Evolutionary conservation across 2,888 invertebrate species (phyloP).

Genomic region (Monochamus alternatus): DNA sequence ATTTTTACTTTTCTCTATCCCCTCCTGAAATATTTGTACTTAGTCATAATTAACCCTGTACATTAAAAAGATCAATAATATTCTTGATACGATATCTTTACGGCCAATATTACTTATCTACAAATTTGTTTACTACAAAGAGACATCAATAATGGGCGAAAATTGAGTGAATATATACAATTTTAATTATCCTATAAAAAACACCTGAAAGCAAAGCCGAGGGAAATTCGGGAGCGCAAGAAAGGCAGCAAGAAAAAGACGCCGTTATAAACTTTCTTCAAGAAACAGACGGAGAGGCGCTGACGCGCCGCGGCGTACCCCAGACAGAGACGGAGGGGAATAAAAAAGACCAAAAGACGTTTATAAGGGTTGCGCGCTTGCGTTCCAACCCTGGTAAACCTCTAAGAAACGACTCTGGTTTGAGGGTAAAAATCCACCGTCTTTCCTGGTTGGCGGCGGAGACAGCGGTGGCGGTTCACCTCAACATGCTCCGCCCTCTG

Average conservation of each 20-base stretch:
- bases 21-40: too few relatives aligned
- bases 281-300: constrained; percentile 55
- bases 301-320: constrained; percentile 21
- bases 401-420: constrained; percentile 73
- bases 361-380: constrained; percentile 68
- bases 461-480: constrained; percentile 72
- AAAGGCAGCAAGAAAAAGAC: constrained; percentile 59
- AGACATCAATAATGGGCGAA: constrained; percentile 18
- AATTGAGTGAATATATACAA: constrained; percentile 25
- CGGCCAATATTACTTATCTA: background rate
- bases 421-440: constrained; percentile 73
- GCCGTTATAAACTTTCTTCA: constrained; percentile 58
- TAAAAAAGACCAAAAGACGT: constrained; percentile 68
- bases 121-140: background rate
- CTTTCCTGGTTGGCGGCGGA: constrained; percentile 73
- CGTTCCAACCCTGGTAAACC: constrained; percentile 71
- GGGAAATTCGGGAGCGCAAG: constrained; percentile 48
- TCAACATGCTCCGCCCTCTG: constrained; percentile 71
- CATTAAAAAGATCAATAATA: too few relatives aligned
- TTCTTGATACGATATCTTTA: background rate
- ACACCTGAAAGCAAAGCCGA: constrained; percentile 43
- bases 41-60: too few relatives aligned
- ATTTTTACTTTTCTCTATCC: too few relatives aligned
- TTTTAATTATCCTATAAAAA: constrained; percentile 45
- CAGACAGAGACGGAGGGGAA: constrained; percentile 52